Evolutionary conservation across 2,113 vertebrate species (phyloP).

Genomic region (Tiliqua scincoides): DNA sequence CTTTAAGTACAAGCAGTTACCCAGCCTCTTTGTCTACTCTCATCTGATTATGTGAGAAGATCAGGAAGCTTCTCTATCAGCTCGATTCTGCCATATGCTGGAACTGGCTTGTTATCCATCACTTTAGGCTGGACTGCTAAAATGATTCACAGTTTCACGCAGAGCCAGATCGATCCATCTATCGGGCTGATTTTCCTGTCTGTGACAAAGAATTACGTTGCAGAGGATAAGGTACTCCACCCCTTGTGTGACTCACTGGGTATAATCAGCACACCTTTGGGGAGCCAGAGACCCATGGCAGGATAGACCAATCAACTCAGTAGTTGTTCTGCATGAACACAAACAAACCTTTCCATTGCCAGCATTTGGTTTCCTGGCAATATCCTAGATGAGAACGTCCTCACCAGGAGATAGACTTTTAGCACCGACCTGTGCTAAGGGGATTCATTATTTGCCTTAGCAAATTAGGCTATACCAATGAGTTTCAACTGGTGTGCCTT

Average conservation of each 20-base stretch:
- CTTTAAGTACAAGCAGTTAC: background rate
- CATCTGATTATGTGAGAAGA: background rate
- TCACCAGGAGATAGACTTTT: background rate
- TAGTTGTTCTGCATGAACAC: background rate
- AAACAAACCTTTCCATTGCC: background rate
- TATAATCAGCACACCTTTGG: background rate
- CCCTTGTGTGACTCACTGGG: background rate
- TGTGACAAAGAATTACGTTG: conserved; percentile 39
- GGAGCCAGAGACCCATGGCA: background rate
- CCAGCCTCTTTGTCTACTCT: background rate
- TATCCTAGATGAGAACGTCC: background rate
- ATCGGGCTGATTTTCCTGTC: conserved; percentile 43
- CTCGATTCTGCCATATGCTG: background rate
- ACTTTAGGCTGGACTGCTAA: background rate
- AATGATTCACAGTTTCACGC: background rate
- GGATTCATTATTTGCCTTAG: background rate
- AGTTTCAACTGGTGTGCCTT: too few relatives aligned
- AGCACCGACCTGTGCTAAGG: background rate
- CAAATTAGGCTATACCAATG: too few relatives aligned
- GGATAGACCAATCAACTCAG: background rate
- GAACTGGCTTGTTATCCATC: conserved; percentile 19
- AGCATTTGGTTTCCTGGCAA: background rate
- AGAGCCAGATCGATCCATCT: background rate
- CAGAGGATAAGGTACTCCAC: conserved; percentile 15
- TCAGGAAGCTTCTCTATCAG: background rate